Evolutionary conservation across 2,113 vertebrate genomes (phyloP).

Genomic region (Hippocampus abdominalis): DNA sequence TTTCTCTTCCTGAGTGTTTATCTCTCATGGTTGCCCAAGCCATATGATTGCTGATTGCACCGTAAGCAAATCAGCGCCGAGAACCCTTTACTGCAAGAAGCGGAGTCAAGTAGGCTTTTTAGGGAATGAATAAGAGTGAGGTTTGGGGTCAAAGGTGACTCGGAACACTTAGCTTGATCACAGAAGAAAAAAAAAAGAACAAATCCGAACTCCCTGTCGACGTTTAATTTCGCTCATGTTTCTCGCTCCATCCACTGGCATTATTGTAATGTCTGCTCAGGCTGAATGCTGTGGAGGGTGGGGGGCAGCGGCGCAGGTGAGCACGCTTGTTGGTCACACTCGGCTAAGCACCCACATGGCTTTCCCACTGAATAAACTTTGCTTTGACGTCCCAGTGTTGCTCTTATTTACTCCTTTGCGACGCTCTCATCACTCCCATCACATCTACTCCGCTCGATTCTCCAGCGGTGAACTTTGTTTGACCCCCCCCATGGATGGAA

Average conservation of each 20-base stretch:
- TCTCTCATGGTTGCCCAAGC: conserved; percentile 45
- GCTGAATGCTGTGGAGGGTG: conserved; percentile 50
- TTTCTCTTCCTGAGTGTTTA: conserved; percentile 23
- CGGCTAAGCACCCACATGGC: conserved; percentile 43
- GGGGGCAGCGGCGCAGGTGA: conserved; percentile 57
- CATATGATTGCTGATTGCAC: conserved; percentile 52
- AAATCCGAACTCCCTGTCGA: conserved; percentile 57
- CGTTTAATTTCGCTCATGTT: conserved; percentile 33
- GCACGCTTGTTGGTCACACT: conserved; percentile 52
- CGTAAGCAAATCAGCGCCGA: conserved; percentile 29
- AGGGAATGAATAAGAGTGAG: conserved; percentile 21
- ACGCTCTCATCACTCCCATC: conserved; percentile 6
- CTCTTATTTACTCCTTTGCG: conserved; percentile 18
- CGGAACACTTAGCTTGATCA: conserved; percentile 18
- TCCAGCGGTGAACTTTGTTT: not conserved
- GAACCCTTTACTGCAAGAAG: conserved; percentile 58
- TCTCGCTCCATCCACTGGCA: conserved; percentile 34
- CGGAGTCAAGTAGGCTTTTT: conserved; percentile 19
- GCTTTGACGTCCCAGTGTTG: conserved; percentile 47
- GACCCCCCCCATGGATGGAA: not conserved
- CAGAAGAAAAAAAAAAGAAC: conserved; percentile 16
- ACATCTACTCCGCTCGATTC: not conserved
- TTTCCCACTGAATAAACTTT: conserved; percentile 71
- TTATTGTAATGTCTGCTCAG: conserved; percentile 20
- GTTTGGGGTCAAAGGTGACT: conserved; percentile 30